phyloP scores from a whole-genome alignment of 2,888 invertebrate species.

The Argynnis bischoffii region DNA sequence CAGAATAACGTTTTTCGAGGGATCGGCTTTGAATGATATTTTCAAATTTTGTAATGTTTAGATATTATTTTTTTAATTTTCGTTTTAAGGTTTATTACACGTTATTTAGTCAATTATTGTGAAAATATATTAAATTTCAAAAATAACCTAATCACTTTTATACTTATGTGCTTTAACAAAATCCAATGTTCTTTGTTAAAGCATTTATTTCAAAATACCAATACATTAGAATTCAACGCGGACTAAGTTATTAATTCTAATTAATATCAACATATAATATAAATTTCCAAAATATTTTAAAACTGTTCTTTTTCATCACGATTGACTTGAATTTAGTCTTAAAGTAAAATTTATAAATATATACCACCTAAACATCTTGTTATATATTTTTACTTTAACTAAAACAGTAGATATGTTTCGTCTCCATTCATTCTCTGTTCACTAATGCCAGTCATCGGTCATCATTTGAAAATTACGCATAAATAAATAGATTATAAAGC shows the following conservation, averaged over 20 bases:
- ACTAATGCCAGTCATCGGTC: conserved; percentile 57
- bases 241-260: neutral
- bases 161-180: too few relatives aligned
- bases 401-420: conserved; percentile 3
- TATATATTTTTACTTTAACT: neutral
- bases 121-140: too few relatives aligned
- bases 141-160: too few relatives aligned
- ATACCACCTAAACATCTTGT: neutral
- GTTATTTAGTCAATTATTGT: too few relatives aligned
- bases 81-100: neutral
- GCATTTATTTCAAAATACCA: neutral
- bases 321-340: too few relatives aligned
- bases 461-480: conserved; percentile 74
- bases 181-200: too few relatives aligned
- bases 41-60: neutral
- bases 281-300: neutral
- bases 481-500: conserved; percentile 81
- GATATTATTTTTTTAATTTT: neutral
- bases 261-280: neutral
- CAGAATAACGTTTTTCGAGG: conserved; percentile 1
- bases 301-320: too few relatives aligned
- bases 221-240: conserved; percentile 19
- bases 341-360: neutral
- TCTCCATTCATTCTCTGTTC: conserved; percentile 53
- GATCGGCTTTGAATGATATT: neutral